phyloP scores from a whole-genome alignment of 2,113 vertebrate genomes.

The Etia nguti region DNA sequence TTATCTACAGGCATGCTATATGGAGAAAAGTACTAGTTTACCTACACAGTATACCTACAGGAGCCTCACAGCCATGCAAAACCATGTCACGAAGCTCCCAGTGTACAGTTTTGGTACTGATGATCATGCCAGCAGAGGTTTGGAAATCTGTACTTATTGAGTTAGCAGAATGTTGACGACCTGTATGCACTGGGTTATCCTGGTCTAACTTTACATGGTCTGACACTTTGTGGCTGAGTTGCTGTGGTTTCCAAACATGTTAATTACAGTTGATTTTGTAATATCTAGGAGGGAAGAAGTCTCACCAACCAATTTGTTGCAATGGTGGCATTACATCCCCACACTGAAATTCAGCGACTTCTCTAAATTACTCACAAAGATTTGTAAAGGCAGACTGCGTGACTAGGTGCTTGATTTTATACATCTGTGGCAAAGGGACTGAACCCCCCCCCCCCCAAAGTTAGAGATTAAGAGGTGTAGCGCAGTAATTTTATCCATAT shows the following conservation, averaged over 20 bases:
- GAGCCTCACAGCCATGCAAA: background rate
- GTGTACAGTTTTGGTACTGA: background rate
- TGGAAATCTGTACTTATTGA: background rate
- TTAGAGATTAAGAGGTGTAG: background rate
- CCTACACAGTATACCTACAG: background rate
- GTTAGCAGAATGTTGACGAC: background rate
- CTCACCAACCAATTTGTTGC: background rate
- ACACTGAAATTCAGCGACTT: background rate
- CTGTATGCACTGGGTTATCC: background rate
- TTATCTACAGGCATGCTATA: background rate
- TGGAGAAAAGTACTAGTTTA: background rate
- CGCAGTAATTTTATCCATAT: background rate
- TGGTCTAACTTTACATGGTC: background rate
- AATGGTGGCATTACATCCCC: background rate
- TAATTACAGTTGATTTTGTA: background rate
- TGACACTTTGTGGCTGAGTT: background rate
- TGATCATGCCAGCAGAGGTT: background rate
- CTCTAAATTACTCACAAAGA: background rate
- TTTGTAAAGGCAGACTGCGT: background rate
- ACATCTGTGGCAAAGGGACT: background rate
- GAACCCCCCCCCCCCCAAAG: rapidly evolving
- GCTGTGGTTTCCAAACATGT: background rate
- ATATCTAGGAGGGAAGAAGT: background rate
- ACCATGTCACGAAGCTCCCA: background rate
- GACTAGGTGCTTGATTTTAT: background rate